phyloP scores from a whole-genome alignment of 2,888 invertebrate species.

The Hyalella azteca region DNA sequence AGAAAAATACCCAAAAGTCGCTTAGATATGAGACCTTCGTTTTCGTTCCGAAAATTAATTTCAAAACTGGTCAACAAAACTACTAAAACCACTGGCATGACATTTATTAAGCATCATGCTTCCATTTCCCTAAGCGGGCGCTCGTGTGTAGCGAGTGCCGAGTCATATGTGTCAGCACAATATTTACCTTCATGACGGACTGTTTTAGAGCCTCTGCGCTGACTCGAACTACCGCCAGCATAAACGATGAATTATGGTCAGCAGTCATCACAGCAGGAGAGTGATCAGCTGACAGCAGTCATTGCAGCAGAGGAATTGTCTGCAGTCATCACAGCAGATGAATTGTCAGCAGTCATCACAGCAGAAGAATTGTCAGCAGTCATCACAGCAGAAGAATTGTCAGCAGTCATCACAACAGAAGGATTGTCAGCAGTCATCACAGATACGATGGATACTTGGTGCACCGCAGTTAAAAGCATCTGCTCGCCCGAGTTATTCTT shows the following conservation, averaged over 20 bases:
- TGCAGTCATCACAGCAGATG: no score
- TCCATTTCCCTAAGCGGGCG: background rate
- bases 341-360: background rate
- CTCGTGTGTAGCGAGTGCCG: background rate
- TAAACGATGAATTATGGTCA: background rate
- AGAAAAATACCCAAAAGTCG: no score
- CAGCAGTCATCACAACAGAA: background rate
- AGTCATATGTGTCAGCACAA: constrained; percentile 14
- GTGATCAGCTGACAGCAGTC: background rate
- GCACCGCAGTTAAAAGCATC: no score
- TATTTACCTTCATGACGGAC: background rate
- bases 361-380: background rate
- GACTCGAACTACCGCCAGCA: background rate
- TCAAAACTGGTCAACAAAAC: no score
- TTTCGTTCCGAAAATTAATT: no score
- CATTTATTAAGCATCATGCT: no score
- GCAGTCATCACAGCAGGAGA: background rate
- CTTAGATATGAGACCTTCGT: no score
- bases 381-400: background rate
- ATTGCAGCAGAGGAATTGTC: background rate
- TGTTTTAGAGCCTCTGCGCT: background rate
- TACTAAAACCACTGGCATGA: no score
- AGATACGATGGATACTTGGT: no score
- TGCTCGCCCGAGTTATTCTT: no score
- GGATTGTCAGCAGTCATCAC: no score